Percentiles rank a stretch among this genome's conserved stretches.
These are phyloP conservation scores for Microtus richardsoni DNA, from an alignment of 2,113 vertebrate genomes.

Conservation along the genomic window DNA sequence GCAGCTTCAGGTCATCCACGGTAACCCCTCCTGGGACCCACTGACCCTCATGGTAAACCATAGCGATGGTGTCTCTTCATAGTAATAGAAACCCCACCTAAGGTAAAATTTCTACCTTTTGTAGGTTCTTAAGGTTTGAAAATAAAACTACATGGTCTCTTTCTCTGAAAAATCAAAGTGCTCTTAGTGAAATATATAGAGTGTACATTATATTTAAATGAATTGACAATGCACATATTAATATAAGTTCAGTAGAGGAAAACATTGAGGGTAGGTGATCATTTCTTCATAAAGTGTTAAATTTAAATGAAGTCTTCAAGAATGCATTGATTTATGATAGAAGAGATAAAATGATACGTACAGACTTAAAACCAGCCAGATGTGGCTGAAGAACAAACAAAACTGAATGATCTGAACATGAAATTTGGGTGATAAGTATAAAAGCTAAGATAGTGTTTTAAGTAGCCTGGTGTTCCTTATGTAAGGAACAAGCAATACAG, in stretches of 20 bases:
- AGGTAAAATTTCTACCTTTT: neutral
- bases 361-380: neutral
- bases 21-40: too few relatives aligned
- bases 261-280: neutral
- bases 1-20: too few relatives aligned
- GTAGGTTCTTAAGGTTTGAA: neutral
- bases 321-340: neutral
- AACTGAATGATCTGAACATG: neutral
- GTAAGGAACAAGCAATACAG: neutral
- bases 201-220: neutral
- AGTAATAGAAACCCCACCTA: too few relatives aligned
- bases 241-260: neutral
- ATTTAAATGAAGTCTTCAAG: neutral
- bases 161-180: neutral
- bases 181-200: neutral
- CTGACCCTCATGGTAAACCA: too few relatives aligned
- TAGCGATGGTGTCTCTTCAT: too few relatives aligned
- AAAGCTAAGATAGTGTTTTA: neutral
- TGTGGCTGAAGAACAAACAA: neutral
- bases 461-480: neutral
- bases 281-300: neutral
- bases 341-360: neutral
- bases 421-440: neutral
- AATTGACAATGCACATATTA: neutral
- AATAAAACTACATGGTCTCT: neutral